phyloP scores from a whole-genome alignment of 2,888 invertebrate genomes.

The Corythucha ciliata region DNA sequence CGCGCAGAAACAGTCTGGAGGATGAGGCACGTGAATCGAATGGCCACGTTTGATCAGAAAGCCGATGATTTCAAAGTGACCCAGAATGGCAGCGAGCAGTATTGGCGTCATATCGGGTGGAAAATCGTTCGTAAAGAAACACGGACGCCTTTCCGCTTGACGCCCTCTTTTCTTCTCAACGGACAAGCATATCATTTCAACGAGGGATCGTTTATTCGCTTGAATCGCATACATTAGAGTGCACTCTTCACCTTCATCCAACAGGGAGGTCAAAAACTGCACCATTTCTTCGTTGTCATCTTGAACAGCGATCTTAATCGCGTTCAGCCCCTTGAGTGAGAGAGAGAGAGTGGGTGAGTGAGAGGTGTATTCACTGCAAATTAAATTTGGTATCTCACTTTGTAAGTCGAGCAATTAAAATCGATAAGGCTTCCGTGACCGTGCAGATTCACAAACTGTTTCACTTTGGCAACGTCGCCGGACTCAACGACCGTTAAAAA shows the following conservation, averaged over 20 bases:
- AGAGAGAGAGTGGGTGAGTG: too few species aligned
- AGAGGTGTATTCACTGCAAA: too few species aligned
- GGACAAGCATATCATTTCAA: slow-evolving; percentile 2
- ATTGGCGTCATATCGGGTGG: slow-evolving; percentile 60
- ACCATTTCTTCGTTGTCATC: slow-evolving; percentile 54
- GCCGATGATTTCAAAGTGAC: slow-evolving; percentile 59
- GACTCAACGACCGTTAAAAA: slow-evolving; percentile 1
- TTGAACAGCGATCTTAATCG: slow-evolving; percentile 58
- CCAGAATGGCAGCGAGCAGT: slow-evolving; percentile 58
- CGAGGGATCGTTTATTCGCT: slow-evolving; percentile 43
- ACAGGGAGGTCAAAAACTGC: slow-evolving; percentile 51
- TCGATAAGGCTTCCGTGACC: too few species aligned
- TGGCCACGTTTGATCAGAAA: slow-evolving; percentile 57
- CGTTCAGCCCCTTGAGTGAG: slow-evolving; percentile 60
- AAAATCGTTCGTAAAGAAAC: slow-evolving; percentile 48
- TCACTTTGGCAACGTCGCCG: background rate
- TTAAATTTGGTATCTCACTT: too few species aligned
- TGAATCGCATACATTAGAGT: slow-evolving; percentile 57
- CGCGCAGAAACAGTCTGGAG: slow-evolving; percentile 49
- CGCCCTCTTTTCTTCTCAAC: slow-evolving; percentile 41
- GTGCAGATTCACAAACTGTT: slow-evolving; percentile 9
- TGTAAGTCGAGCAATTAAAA: too few species aligned
- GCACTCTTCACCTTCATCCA: slow-evolving; percentile 56
- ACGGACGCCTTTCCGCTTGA: slow-evolving; percentile 48
- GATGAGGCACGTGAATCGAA: slow-evolving; percentile 54